Conservation (phyloP, 2,113 vertebrate genomes). For the Poeciliopsis retropinna region DNA sequence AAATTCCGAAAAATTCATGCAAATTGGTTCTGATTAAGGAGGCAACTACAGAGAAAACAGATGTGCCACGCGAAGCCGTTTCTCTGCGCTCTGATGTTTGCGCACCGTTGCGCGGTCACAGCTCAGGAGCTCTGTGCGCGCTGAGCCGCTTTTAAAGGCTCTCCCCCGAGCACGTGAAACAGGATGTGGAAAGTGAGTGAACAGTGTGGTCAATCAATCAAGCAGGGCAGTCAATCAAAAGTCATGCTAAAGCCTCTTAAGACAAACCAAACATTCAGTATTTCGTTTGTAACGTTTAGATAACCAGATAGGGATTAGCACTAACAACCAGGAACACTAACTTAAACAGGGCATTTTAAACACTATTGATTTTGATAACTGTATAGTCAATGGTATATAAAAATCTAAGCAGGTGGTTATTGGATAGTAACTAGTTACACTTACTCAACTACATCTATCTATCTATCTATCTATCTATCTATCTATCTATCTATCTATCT, state of each 20-base stretch:
- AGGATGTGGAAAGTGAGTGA: conserved; percentile 7
- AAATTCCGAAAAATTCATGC: background rate
- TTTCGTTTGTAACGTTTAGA: background rate
- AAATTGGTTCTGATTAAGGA: background rate
- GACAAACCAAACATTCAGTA: background rate
- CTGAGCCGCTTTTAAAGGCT: conserved; percentile 23
- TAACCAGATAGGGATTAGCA: background rate
- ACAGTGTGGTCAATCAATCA: background rate
- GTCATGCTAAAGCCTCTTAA: background rate
- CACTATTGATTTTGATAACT: too few species aligned
- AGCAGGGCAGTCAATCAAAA: background rate
- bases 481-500: too few species aligned
- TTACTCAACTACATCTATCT: too few species aligned
- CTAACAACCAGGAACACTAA: background rate
- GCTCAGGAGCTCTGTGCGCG: background rate
- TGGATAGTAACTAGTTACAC: too few species aligned
- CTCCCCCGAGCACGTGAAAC: background rate
- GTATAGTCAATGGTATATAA: too few species aligned
- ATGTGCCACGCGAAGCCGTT: background rate
- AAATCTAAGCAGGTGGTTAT: background rate
- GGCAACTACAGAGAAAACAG: background rate
- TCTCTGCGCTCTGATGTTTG: background rate
- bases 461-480: too few species aligned
- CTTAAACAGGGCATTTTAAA: background rate
- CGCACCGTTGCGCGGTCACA: background rate